phyloP scores from a whole-genome alignment of 2,113 vertebrate species.

The Otolemur garnettii region DNA sequence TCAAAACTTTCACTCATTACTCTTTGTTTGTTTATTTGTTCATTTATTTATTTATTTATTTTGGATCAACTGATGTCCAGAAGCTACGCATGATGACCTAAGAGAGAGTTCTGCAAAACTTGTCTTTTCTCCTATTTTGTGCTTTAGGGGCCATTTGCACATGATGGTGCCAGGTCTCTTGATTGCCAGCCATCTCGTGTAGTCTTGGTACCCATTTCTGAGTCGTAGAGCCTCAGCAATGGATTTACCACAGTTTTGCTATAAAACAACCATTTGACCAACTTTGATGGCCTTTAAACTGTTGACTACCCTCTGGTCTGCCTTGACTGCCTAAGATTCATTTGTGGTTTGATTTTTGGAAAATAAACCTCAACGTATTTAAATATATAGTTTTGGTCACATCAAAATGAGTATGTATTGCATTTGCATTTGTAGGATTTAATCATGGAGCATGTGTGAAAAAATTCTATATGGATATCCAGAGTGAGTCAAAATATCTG shows the following conservation, averaged over 20 bases:
- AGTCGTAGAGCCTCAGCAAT: neutral
- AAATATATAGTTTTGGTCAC: conserved; percentile 39
- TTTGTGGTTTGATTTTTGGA: conserved; percentile 25
- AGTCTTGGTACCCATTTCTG: neutral
- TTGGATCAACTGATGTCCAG: neutral
- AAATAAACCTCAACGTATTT: conserved; percentile 66
- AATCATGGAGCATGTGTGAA: conserved; percentile 26
- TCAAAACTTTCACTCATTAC: neutral
- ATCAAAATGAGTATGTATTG: conserved; percentile 47
- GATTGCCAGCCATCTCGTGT: conserved; percentile 38
- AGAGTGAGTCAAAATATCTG: conserved; percentile 47
- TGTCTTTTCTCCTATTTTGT: neutral
- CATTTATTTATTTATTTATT: neutral
- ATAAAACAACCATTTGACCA: conserved; percentile 30
- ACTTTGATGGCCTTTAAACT: conserved; percentile 50
- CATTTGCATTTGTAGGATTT: conserved; percentile 47
- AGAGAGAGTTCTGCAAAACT: neutral
- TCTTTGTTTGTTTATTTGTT: neutral
- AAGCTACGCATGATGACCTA: neutral
- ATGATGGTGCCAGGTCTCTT: neutral
- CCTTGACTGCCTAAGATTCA: neutral
- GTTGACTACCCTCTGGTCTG: neutral
- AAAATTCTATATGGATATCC: conserved; percentile 15
- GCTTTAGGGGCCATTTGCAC: neutral
- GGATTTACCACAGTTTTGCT: neutral